Evolutionary conservation across 2,888 invertebrate genomes (phyloP), one percentile per base, ranked within the genome.

Genomic region (Eubasilissa splendida): DNA sequence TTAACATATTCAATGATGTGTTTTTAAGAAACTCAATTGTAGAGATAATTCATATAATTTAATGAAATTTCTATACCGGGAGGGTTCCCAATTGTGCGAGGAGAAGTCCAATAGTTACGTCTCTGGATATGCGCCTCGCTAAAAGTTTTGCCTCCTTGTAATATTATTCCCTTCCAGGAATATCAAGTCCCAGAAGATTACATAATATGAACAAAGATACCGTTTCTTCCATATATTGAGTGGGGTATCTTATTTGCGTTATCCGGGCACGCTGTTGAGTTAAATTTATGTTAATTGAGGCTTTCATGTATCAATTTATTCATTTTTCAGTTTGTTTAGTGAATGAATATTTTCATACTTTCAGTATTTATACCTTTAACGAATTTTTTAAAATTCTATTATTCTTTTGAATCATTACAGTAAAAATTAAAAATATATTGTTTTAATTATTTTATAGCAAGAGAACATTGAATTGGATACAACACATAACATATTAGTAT

Each of bases 151-250:
- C 12, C 14, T 66, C 4, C 14, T 50, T 70, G 70, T 54, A 70
- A 70, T 70, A 70, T 31, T 70, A 70, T 70, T 70, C 70, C 70
- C 54, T 70, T 10, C 31, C 14, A 53, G 70, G 70, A 70, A 53
- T 70, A 70, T 54, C 70, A 70, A 70, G 53, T 70, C 70, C 70
- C 70, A 31, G 70, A 70, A 70, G 70, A 70, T 70, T 70, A 70
- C 70, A 70, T 70, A 42, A 42, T 42, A 53, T 54, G 70, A 70
- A 70, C 70, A 70, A 70, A 70, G 70, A 70, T 70, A 53, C 70
- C 10, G 53, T 68, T 68, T 50, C 50, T 54, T 53, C 22, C 70
- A 14, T 14, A 52, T 14, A 70, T 22, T 33, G 68, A 12, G 70
- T 70, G 70, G 22, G 70, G 70, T 70, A 53, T 70, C 70, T 70